phyloP scores from a whole-genome alignment of 2,797 vertebrate genomes.

The Sebastes wilsoni region DNA sequence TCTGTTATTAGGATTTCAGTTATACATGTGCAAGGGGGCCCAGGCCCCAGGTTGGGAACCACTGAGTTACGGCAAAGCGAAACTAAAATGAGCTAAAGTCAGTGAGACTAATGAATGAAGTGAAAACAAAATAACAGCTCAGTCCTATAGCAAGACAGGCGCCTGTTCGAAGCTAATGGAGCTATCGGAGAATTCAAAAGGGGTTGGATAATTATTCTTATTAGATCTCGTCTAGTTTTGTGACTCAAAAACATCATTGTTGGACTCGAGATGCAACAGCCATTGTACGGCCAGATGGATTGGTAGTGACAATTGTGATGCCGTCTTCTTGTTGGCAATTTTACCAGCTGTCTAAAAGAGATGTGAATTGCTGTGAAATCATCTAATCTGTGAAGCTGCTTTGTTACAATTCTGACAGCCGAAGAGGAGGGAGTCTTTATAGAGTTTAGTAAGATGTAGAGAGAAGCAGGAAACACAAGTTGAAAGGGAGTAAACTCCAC shows the following conservation, averaged over 20 bases:
- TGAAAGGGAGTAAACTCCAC: neutral
- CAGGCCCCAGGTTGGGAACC: too few species aligned
- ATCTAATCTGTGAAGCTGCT: neutral
- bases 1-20: too few species aligned
- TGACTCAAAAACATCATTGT: neutral
- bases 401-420: slow-evolving; percentile 2
- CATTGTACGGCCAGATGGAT: neutral
- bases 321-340: slow-evolving; percentile 10
- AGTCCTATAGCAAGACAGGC: neutral
- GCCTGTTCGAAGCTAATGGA: neutral
- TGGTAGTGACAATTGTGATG: slow-evolving; percentile 17
- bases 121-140: neutral
- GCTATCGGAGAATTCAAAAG: neutral
- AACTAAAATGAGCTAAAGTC: neutral
- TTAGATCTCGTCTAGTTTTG: neutral
- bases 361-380: slow-evolving; percentile 35
- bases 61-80: neutral
- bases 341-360: slow-evolving; percentile 22
- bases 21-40: too few species aligned
- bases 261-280: neutral
- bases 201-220: neutral
- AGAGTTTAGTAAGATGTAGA: neutral
- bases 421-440: neutral
- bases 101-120: neutral
- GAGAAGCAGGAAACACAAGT: neutral